These are phyloP conservation scores for Momotus momota DNA, from an alignment of 2,797 vertebrate species.

Conservation along the genomic window DNA sequence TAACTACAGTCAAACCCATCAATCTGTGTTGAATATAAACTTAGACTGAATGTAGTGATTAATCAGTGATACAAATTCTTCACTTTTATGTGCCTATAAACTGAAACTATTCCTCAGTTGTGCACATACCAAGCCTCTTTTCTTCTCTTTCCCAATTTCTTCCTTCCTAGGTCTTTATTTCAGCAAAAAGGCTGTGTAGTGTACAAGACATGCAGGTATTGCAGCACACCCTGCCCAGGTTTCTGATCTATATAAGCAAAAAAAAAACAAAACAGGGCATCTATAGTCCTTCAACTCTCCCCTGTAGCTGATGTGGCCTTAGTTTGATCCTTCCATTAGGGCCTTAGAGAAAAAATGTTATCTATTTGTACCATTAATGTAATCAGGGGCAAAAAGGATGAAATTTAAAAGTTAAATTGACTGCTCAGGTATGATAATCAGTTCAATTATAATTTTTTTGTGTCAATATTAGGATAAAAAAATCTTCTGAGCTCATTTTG, in stretches of 20 bases:
- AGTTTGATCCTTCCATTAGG: not conserved
- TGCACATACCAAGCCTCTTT: fast-evolving
- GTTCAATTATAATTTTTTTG: not conserved
- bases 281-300: not conserved
- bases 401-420: not conserved
- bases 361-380: not conserved
- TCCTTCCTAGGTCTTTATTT: not conserved
- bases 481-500: not conserved
- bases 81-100: not conserved
- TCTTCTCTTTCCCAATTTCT: not conserved
- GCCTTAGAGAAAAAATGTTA: not conserved
- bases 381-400: not conserved
- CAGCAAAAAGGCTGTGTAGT: not conserved
- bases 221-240: not conserved
- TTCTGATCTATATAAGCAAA: not conserved
- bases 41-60: not conserved
- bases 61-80: not conserved
- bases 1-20: not conserved
- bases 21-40: not conserved
- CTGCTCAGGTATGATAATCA: not conserved
- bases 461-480: not conserved
- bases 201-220: not conserved
- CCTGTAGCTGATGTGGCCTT: not conserved
- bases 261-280: not conserved
- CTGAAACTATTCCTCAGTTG: not conserved